Evolutionary conservation across 2,888 invertebrate genomes (phyloP), one percentile per base, ranked within the genome.

Genomic region (Acholoe squamosa): DNA sequence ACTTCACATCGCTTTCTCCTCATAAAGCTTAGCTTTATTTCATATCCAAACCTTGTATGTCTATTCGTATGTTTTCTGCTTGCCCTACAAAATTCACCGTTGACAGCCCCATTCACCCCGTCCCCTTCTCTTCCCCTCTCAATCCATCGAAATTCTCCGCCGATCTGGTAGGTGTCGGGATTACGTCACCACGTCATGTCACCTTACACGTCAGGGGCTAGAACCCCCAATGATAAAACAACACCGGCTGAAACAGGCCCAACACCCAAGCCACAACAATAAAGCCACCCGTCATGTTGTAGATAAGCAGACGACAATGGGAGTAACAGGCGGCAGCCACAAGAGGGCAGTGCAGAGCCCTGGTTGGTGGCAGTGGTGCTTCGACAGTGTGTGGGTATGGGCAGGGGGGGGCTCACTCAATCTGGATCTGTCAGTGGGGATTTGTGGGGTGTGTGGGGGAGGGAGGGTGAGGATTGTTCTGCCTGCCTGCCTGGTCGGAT

Each of bases 241-340:
- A 16, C 43, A 43, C 43, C 86, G 54, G 25, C 52, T 86, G 56
- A 86, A 86, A 86, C 86, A n/a, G 80, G 76, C 80, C 80, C 14
- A 3, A 22, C 34, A 54, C n/a, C n/a, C n/a, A n/a, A n/a, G n/a
- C n/a, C n/a, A 86, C 54, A 86, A 54, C 52, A 28, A 43, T 3
- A 43, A 43, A 10, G 43, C 16, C 22, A 52, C 54, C 54, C 86
- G 86, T 54, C 28, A 54, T 54, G 54, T n/a, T n/a, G n/a, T n/a
- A 86, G 54, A 31, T 10, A 43, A 10, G 54, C 28, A 33, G 43
- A 25, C 52, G 19, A 86, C 86, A 86, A 86, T 86, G 54, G 54
- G 34, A 10, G 14, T 28, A 1, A 12, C 84, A 51, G 43, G 77
- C 77, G 3, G 77, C 34, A 1, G 84, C 84, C 84, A 25, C 84